These are phyloP conservation scores for Chaitophorus viminalis DNA, from an alignment of 2,888 invertebrate genomes.

Conservation along the genomic window DNA sequence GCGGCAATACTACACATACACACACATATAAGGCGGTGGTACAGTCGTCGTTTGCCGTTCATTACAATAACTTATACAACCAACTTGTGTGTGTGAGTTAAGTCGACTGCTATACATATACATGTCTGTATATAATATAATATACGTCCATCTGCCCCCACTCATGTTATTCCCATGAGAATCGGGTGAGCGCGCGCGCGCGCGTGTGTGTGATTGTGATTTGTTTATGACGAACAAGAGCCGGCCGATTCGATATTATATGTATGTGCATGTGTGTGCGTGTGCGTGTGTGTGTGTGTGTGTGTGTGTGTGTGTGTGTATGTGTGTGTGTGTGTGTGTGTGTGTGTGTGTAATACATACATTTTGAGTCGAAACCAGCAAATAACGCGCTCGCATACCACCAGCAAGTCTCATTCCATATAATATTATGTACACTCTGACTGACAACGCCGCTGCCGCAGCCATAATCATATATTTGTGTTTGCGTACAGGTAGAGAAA, in stretches of 20 bases:
- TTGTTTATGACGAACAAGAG: conserved; percentile 60
- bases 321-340: not conserved
- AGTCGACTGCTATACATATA: not conserved
- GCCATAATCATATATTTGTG: not conserved
- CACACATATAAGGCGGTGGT: not conserved
- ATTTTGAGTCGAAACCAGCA: conserved; percentile 47
- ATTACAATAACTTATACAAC: conserved; percentile 28
- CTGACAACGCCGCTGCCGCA: conserved; percentile 35
- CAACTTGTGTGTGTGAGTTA: not conserved
- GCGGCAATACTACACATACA: not conserved
- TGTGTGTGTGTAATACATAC: conserved; percentile 23
- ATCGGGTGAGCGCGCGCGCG: not conserved
- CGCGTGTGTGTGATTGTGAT: not conserved
- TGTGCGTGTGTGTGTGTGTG: not conserved
- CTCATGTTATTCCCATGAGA: conserved; percentile 10
- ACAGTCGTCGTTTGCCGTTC: conserved; percentile 29
- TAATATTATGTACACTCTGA: conserved; percentile 25
- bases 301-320: not conserved
- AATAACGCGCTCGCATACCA: not conserved
- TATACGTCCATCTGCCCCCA: not conserved
- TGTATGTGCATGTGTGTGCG: no score
- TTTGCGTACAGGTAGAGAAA: not conserved
- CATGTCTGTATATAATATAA: not conserved
- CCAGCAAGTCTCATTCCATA: conserved; percentile 9
- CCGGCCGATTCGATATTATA: conserved; percentile 5